Evolutionary conservation across 2,888 invertebrate genomes (phyloP), one percentile per base, ranked within the genome.

Genomic region (Drosophila prolongata): DNA sequence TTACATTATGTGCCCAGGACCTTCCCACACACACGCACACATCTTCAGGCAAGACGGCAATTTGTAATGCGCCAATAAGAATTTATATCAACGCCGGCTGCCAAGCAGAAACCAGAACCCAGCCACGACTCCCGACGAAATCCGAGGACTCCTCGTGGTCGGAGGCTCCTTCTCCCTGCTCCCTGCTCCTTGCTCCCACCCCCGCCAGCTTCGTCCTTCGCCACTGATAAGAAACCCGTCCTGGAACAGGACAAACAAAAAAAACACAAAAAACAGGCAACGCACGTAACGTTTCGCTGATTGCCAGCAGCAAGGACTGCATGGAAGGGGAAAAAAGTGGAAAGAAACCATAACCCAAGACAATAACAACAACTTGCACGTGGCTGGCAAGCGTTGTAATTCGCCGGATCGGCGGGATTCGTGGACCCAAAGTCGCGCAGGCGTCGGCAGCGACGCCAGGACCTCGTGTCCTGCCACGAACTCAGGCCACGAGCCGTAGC

Each of bases 61-160:
- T 86, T 85, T 86, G 85, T 88, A 87, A 86, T 87, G 88, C 85
- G 85, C 85, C 85, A 86, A 86, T 86, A 86, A 86, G 88, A 86
- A 86, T 87, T 87, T 88, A 88, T 86, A 83, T 86, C 81, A 85
- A 87, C 73, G 77, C 46, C 47, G 62, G 38, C 57, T 50, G 65
- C 49, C 49, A 79, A 67, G 80, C 77, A 56, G 58, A 54, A 55
- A 38, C 14, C 49, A 49, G 43, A 47, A 11, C 30, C 30, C 47
- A 47, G 46, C 30, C 43, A 38, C 35, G 16, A 55, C 55, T 55
- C 60, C 49, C 66, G 66, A 65, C 62, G 61, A 60, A 34, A 49
- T 49, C 49, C 49, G 49, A 49, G 35, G 49, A 35, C 35, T 49
- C 49, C 49, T 49, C 49, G 49, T 49, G 16, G 49, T 49, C 49